Conservation (phyloP, 2,888 invertebrate species). For the Tineola bisselliella region DNA sequence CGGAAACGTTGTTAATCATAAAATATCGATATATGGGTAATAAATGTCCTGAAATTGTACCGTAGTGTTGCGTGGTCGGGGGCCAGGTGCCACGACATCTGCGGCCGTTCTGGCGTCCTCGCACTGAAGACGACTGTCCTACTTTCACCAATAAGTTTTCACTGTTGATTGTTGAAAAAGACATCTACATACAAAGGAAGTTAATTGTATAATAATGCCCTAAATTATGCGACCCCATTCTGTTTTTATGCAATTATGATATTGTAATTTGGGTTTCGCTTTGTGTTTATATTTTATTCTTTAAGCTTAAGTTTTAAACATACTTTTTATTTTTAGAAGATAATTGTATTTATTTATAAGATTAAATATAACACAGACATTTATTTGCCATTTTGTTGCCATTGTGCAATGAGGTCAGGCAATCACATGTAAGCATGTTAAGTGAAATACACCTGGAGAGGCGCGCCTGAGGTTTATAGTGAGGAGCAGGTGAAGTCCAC, state of each 20-base stretch:
- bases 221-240: slow-evolving; percentile 4
- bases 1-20: neutral
- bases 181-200: slow-evolving; percentile 8
- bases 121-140: slow-evolving; percentile 7
- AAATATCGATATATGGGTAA: neutral
- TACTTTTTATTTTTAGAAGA: too few relatives aligned
- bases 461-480: slow-evolving; percentile 2
- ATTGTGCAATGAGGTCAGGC: neutral
- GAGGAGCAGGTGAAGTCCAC: neutral
- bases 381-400: neutral
- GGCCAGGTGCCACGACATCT: slow-evolving; percentile 6
- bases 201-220: slow-evolving; percentile 6
- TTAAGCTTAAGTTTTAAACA: too few relatives aligned
- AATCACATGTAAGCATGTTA: neutral
- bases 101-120: slow-evolving; percentile 4
- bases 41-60: neutral
- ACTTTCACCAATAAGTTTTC: slow-evolving; percentile 11
- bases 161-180: neutral
- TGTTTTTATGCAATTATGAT: neutral
- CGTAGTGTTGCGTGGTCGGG: neutral
- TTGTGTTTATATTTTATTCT: too few relatives aligned
- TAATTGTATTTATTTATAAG: too few relatives aligned
- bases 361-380: too few relatives aligned
- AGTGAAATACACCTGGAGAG: neutral
- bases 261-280: too few relatives aligned